A percentile compares a stretch with the other conserved stretches of the same genome.
Evolutionary conservation across 2,113 vertebrate species (phyloP).

Genomic region (Acrocephalus arundinaceus): DNA sequence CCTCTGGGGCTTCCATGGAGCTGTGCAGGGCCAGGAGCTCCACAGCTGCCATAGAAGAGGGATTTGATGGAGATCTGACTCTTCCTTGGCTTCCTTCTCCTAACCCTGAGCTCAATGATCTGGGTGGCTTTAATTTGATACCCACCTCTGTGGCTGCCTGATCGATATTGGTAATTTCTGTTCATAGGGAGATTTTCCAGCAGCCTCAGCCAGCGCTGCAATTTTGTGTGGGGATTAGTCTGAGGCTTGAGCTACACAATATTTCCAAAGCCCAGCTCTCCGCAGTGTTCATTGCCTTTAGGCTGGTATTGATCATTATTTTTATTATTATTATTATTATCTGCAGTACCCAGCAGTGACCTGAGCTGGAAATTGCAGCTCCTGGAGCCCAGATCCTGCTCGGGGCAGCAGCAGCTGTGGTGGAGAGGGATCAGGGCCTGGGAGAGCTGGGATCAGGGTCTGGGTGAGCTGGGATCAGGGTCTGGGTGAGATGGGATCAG

Average conservation of each 20-base stretch:
- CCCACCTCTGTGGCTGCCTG: background rate
- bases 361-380: background rate
- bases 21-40: background rate
- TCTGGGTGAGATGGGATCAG: background rate
- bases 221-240: background rate
- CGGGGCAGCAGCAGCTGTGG: fast-evolving
- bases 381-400: background rate
- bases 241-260: background rate
- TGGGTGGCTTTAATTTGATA: background rate
- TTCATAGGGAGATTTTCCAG: background rate
- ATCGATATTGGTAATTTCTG: background rate
- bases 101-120: background rate
- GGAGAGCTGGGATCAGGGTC: background rate
- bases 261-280: background rate
- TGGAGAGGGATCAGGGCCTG: fast-evolving
- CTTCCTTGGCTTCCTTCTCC: background rate
- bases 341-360: background rate
- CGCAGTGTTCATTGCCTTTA: background rate
- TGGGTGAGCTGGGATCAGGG: background rate
- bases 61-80: background rate
- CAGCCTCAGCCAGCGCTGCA: background rate
- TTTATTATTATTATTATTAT: background rate
- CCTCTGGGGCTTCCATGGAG: fast-evolving
- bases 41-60: fast-evolving
- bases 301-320: background rate